Evolutionary conservation across 2,113 vertebrate species (phyloP), one percentile per base, ranked within the genome.

Genomic region (Lophochroa leadbeateri): DNA sequence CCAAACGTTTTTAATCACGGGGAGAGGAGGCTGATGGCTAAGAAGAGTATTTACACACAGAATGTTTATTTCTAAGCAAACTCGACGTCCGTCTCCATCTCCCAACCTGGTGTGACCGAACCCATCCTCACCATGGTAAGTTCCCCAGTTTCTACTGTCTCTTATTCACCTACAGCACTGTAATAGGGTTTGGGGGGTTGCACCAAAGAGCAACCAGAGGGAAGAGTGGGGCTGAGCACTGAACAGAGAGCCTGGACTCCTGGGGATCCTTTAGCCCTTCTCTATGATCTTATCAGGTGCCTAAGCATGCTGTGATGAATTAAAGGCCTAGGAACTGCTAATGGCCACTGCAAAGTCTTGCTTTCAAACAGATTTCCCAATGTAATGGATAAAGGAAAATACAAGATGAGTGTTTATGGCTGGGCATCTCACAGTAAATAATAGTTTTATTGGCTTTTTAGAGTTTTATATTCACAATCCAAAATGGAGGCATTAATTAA

Each of bases 401-500:
- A 29, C 1, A 6, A 80, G 49, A 33, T 18, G 37, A 57, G 25
- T 60, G 69, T 77, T 92, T 70, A 58, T 72, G 16, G 28, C 71
- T 82, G 41, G 14, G 24, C 8, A 46, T 58, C 77, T 82, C 57
- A 17, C 13, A 44, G 17, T 12, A 72, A 61, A 55, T n/a, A 24
- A 31, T 84, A 35, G 11, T 6, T 86, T 67, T 70, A 27, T 35
- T 64, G 68, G 17, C 33, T 68, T 84, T 64, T 68, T 64, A 50
- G 55, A 57, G 35, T 52, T 49, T 29, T 55, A 4, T 63, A 50
- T 64, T 92, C 65, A 64, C 7, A 2, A 43, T 29, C 61, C 57
- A 57, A 82, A 84, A 82, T 79, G 46, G 80, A 92, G 25, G n/a
- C 71, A 70, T n/a, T 72, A 94, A 89, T 93, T 76, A 95, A 78